These are phyloP conservation scores for Eurytoma adleriae DNA, from an alignment of 2,888 invertebrate genomes.

Conservation along the genomic window DNA sequence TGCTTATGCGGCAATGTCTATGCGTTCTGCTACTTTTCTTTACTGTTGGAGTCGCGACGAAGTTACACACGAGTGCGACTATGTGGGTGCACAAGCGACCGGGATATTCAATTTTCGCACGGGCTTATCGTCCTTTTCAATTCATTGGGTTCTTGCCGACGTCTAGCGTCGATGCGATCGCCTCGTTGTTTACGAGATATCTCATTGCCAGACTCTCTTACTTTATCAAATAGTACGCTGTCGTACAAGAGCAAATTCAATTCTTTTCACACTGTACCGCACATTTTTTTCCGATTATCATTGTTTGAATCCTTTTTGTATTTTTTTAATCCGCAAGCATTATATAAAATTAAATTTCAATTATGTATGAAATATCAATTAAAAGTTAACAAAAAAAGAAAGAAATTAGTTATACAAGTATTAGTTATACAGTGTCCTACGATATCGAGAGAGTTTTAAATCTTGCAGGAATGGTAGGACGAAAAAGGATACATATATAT, in stretches of 20 bases:
- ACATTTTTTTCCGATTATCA: neutral
- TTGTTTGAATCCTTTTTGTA: neutral
- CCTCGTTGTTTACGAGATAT: conserved; percentile 47
- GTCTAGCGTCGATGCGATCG: conserved; percentile 9
- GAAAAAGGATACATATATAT: conserved; percentile 47
- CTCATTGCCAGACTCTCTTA: conserved; percentile 29
- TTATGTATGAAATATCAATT: neutral
- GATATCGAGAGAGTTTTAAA: conserved; percentile 52
- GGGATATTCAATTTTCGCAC: conserved; percentile 56
- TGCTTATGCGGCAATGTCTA: conserved; percentile 16
- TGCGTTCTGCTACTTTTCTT: conserved; percentile 34
- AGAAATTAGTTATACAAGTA: neutral
- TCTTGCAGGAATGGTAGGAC: conserved; percentile 43
- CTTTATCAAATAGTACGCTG: conserved; percentile 34
- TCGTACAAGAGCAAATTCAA: too few species aligned
- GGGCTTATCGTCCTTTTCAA: conserved; percentile 58
- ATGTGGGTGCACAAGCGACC: neutral
- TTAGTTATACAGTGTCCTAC: conserved; percentile 34
- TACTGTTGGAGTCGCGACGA: conserved; percentile 22
- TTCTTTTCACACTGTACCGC: neutral
- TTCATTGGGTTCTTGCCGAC: conserved; percentile 54
- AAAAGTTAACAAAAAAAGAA: neutral
- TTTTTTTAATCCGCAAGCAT: too few species aligned
- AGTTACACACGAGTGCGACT: neutral
- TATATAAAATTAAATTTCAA: neutral